A percentile compares a stretch with the other conserved stretches of the same genome.
Conservation (phyloP, 2,797 vertebrate genomes). For the Gallirallus australis region DNA sequence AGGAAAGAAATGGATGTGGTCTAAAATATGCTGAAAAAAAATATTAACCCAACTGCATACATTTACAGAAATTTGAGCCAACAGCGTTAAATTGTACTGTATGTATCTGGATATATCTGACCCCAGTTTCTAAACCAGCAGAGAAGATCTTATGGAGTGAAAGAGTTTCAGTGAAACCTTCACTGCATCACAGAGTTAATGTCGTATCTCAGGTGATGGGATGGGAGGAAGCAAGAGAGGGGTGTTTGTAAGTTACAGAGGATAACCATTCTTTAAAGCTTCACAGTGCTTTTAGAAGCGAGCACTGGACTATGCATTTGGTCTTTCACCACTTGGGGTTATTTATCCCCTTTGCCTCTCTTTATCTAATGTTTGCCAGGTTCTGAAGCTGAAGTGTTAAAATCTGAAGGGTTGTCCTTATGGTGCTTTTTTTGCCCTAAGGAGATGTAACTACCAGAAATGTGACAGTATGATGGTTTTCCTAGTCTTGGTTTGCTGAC, state of each 20-base stretch:
- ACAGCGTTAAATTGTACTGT: neutral
- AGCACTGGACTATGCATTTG: neutral
- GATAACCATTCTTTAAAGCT: neutral
- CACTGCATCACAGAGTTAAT: neutral
- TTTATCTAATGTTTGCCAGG: neutral
- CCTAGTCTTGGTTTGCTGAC: slow-evolving; percentile 31
- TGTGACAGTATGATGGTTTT: neutral
- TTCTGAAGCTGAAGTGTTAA: neutral
- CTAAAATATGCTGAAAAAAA: neutral
- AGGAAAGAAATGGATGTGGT: neutral
- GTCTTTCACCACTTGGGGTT: neutral
- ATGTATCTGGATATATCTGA: neutral
- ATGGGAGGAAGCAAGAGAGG: neutral
- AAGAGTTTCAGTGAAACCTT: neutral
- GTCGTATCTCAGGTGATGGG: neutral
- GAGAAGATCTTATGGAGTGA: neutral
- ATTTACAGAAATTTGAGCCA: neutral
- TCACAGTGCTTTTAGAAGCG: neutral
- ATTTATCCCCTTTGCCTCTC: neutral
- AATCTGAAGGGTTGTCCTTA: neutral
- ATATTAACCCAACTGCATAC: neutral
- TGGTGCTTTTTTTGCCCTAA: neutral
- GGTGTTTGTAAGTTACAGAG: neutral
- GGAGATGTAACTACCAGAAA: neutral
- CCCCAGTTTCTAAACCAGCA: neutral